Conservation (phyloP, 2,888 invertebrate genomes). For the Busseola fusca region DNA sequence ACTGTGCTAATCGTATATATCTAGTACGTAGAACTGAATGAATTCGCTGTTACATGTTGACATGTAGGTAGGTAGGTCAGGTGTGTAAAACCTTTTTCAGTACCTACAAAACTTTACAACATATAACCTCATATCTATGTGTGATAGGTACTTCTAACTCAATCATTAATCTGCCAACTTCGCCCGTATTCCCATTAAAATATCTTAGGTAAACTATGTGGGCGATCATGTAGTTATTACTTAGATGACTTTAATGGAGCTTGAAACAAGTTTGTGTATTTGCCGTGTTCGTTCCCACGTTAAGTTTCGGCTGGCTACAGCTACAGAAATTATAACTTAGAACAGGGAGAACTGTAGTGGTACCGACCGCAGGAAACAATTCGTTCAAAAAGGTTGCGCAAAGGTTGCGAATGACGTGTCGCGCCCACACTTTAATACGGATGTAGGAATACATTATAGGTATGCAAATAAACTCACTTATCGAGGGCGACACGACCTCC, state of each 20-base stretch:
- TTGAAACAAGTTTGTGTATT: constrained; percentile 47
- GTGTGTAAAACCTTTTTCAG: background rate
- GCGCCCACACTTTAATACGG: constrained; percentile 81
- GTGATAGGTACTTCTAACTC: background rate
- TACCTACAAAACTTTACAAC: background rate
- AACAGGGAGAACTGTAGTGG: constrained; percentile 17
- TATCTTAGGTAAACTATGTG: constrained; percentile 25
- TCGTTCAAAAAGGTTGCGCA: constrained; percentile 72
- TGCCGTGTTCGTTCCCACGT: constrained; percentile 42
- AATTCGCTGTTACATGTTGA: constrained; percentile 10
- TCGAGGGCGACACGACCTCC: constrained; percentile 79
- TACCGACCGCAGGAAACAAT: constrained; percentile 41
- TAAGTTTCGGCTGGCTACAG: constrained; percentile 20
- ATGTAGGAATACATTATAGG: constrained; percentile 72
- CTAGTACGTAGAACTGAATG: constrained; percentile 20
- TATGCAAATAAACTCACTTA: constrained; percentile 86
- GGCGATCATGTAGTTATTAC: constrained; percentile 45
- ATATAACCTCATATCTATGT: background rate
- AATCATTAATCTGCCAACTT: constrained; percentile 1
- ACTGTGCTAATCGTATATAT: constrained; percentile 19
- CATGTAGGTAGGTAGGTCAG: constrained; percentile 33
- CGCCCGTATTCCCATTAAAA: constrained; percentile 16
- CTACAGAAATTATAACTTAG: constrained; percentile 19
- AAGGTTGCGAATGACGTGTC: constrained; percentile 84
- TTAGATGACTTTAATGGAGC: constrained; percentile 48